A percentile compares a stretch with the other conserved stretches of the same genome.
These are phyloP conservation scores for Tridacna gigas DNA, from an alignment of 2,888 invertebrate species.

Conservation along the genomic window DNA sequence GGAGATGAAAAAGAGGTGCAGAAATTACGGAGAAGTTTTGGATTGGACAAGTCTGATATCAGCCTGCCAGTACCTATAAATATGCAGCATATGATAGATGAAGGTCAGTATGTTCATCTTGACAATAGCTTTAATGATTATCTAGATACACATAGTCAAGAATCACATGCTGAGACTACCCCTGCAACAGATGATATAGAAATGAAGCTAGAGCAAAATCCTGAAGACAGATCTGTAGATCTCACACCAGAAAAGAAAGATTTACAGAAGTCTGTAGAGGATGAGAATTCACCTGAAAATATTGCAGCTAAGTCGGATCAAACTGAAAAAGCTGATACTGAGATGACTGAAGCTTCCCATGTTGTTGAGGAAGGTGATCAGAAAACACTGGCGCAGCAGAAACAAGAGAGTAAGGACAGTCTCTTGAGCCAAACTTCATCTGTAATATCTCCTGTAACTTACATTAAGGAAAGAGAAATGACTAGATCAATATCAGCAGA, in stretches of 20 bases:
- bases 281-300: conserved; percentile 65
- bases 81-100: conserved; percentile 57
- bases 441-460: conserved; percentile 38
- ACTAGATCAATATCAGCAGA: conserved; percentile 72
- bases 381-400: conserved; percentile 56
- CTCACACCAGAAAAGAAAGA: conserved; percentile 37
- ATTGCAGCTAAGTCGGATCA: conserved; percentile 70
- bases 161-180: conserved; percentile 15
- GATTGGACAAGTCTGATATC: conserved; percentile 73
- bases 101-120: conserved; percentile 45
- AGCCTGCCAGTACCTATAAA: conserved; percentile 67
- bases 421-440: conserved; percentile 70
- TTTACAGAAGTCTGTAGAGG: background rate
- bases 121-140: conserved; percentile 51
- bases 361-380: conserved; percentile 11
- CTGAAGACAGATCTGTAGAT: background rate
- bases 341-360: conserved; percentile 7
- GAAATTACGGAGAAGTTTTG: conserved; percentile 73
- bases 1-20: conserved; percentile 68
- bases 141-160: conserved; percentile 12
- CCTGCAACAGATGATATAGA: conserved; percentile 18
- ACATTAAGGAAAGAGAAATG: conserved; percentile 63
- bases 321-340: conserved; percentile 64
- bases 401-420: conserved; percentile 74
- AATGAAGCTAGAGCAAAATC: conserved; percentile 11